Evolutionary conservation across 2,888 invertebrate species (phyloP), one percentile per base, ranked within the genome.

Genomic region (Agapetus fuscipes): DNA sequence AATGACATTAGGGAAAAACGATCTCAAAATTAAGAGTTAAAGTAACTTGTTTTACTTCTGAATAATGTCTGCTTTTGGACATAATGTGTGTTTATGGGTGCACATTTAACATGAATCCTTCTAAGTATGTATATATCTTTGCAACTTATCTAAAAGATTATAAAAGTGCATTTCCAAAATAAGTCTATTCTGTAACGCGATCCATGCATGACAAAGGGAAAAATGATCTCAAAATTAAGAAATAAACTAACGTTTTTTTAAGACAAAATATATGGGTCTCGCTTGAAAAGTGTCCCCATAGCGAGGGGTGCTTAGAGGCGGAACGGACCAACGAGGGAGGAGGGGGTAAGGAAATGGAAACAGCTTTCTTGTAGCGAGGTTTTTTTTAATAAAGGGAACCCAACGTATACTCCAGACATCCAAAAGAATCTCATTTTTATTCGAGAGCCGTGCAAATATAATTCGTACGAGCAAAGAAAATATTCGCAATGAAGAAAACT

Each of bases 201-300:
- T 13, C 24, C 15, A 12, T 13, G n/a, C 10, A 9, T 14, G 37
- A 37, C 15, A 38, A 31, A 17, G 37, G 17, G 20, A 28, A 41
- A 41, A 41, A 37, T 37, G n/a, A 37, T 41, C 33, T 28, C 17
- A 29, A 41, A 41, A 41, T 41, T 41, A 41, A 37, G 37, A 31
- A 41, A 41, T 30, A 41, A 37, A 41, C 37, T 36, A 41, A 41
- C 26, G 33, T 32, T 33, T 34, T 28, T 40, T 30, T 32, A 32
- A 41, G 31, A 28, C 32, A 41, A n/a, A 37, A 41, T 33, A 28
- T 37, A 41, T 37, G 41, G 11, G 41, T 41, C 37, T 41, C 37
- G 41, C 37, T 41, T 37, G 28, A 25, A 15, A 20, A 12, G 26
- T 34, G 17, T 31, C 28, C 28, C 34, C 39, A 24, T 33, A n/a